Conservation (phyloP, 2,888 invertebrate species). For the Lithophane semibrunnea region DNA sequence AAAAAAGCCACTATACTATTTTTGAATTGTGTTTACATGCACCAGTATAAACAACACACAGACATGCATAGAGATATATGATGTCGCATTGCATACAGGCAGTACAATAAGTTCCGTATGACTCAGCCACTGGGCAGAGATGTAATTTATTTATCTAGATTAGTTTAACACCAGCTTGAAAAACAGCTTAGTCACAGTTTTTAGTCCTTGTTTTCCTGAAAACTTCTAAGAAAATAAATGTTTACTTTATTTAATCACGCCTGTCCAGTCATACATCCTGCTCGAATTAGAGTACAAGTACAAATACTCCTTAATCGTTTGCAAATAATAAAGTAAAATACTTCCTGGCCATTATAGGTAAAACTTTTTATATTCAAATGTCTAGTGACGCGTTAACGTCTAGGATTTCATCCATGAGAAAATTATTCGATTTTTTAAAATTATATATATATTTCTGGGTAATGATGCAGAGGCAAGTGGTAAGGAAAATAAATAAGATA, state of each 20-base stretch:
- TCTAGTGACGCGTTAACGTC: neutral
- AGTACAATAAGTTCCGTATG: neutral
- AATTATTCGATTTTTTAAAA: neutral
- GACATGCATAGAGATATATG: neutral
- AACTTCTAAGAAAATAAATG: constrained; percentile 18
- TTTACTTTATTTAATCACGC: constrained; percentile 28
- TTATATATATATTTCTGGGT: no score
- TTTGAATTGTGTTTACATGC: neutral
- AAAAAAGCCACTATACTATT: neutral
- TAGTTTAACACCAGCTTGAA: neutral
- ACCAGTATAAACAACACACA: neutral
- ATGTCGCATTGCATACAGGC: neutral
- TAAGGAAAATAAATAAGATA: neutral
- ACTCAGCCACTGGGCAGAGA: neutral
- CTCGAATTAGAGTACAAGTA: constrained; percentile 32
- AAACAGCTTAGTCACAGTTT: constrained; percentile 3
- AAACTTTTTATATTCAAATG: constrained; percentile 12
- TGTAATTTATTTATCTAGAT: constrained; percentile 8
- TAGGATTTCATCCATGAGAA: neutral
- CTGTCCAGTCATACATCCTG: constrained; percentile 24
- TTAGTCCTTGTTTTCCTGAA: constrained; percentile 21
- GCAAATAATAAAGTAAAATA: constrained; percentile 43
- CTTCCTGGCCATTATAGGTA: constrained; percentile 37
- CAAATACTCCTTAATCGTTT: constrained; percentile 42
- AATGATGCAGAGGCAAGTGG: neutral